Evolutionary conservation across 2,113 vertebrate genomes (phyloP).

Genomic region (Haplochromis vanheusdeni): DNA sequence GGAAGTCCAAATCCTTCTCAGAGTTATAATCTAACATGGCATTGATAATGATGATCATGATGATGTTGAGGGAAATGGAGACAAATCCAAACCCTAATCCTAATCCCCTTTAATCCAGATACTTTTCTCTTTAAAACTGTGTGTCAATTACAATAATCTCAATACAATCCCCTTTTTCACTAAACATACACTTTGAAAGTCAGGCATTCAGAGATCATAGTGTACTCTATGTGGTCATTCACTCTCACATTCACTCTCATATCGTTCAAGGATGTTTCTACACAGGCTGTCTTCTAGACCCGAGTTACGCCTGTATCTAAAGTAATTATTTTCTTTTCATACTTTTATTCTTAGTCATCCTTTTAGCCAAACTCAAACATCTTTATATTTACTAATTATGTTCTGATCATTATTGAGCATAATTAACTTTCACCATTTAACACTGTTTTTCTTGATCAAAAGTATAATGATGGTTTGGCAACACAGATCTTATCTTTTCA

Average conservation of each 20-base stretch:
- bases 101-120: not conserved
- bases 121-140: not conserved
- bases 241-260: not conserved
- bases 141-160: not conserved
- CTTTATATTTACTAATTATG: not conserved
- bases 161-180: not conserved
- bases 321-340: not conserved
- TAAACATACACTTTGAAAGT: not conserved
- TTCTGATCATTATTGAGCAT: not conserved
- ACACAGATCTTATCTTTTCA: not conserved
- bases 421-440: not conserved
- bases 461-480: not conserved
- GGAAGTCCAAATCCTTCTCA: not conserved
- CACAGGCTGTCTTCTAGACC: not conserved
- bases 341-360: not conserved
- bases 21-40: not conserved
- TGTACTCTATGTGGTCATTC: not conserved
- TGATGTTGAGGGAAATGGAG: not conserved
- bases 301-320: not conserved
- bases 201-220: not conserved
- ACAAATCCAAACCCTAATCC: not conserved
- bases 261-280: not conserved
- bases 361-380: not conserved
- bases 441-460: not conserved
- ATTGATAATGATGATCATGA: not conserved